Base-by-base conservation (phyloP, 2,888 invertebrate genomes). In the Stictocephala bisonia region DNA sequence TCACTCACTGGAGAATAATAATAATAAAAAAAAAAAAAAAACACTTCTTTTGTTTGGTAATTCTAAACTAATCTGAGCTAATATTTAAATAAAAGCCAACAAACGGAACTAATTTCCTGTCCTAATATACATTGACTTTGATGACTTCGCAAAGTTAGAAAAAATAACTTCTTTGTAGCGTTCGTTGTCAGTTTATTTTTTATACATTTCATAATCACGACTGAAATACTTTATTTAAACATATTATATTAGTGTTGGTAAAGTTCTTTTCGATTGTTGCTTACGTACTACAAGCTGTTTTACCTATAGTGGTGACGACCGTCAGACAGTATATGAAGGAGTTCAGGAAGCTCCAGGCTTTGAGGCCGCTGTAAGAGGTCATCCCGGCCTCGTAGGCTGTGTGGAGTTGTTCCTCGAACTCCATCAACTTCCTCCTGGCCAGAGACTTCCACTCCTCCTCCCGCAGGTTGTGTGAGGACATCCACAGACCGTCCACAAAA, bases 361-460 rank as follows among this genome's bases (percentile, higher is more conserved):
- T 90, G 82, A 92, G 91, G 1, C 94, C 95, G 76, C 94, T 93
- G 82, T 93, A 94, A 0, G 92, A 90, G 24, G 91, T 92, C 74
- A 95, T 89, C 0, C 95, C 95, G 22, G 93, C 91, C 82, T 94
- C 94, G 80, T 93, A 93, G 0, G 95, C 93, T 0, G 88, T 88
- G 80, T 94, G 93, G 31, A 97, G 85, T 81, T 95, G 94, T 76
- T 93, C 91, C 83, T 97, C 97, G 82, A 96, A 96, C 77, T 90
- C 91, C 82, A 91, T 89, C 69, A 97, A 83, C 82, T 92, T 91
- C 78, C 89, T 89, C 72, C 95, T 87, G 0, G 95, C 95, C 85
- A 93, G 87, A 11, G 92, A 91, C 81, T 95, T 95, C 95, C 95
- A 95, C 81, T 95, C 95, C 64, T 95, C 95, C 83, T 95, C 95